A percentile compares a stretch with the other conserved stretches of the same genome.
Evolutionary conservation across 92 coral and sea anemone genomes (phyloP).

Genomic region (Plumapathes pennacea): DNA sequence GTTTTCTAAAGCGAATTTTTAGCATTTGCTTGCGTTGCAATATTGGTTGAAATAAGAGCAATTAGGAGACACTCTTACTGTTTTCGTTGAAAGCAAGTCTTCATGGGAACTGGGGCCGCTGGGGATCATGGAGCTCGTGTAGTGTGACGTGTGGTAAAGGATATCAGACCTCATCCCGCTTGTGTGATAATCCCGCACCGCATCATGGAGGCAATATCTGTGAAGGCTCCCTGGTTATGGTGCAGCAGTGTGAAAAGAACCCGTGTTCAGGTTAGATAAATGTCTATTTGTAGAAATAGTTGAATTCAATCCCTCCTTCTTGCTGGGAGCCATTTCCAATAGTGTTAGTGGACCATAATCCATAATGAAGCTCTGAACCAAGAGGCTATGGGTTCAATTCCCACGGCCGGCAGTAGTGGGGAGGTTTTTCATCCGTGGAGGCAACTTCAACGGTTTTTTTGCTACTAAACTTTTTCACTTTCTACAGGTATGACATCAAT

Average conservation of each 20-base stretch:
- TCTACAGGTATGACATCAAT: no score
- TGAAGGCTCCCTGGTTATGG: constrained; percentile 46
- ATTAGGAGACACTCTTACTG: neutral
- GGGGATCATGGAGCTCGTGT: constrained; percentile 74
- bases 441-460: no score
- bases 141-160: constrained; percentile 68
- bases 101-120: constrained; percentile 80
- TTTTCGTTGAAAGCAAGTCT: constrained; percentile 17
- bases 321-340: no score
- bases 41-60: neutral
- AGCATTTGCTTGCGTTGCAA: neutral
- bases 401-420: no score
- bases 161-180: constrained; percentile 51
- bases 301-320: no score
- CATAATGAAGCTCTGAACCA: no score
- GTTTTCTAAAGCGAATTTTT: neutral
- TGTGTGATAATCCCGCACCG: constrained; percentile 64
- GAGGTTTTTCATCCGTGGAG: no score
- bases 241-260: constrained; percentile 22
- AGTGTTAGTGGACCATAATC: no score
- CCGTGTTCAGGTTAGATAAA: no score
- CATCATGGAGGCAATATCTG: constrained; percentile 59
- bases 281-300: no score
- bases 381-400: no score
- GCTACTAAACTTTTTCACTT: no score